Percentiles rank a stretch among this genome's conserved stretches.
Conservation (phyloP, 2,888 invertebrate species). For the Tenthredo scrophulariae region DNA sequence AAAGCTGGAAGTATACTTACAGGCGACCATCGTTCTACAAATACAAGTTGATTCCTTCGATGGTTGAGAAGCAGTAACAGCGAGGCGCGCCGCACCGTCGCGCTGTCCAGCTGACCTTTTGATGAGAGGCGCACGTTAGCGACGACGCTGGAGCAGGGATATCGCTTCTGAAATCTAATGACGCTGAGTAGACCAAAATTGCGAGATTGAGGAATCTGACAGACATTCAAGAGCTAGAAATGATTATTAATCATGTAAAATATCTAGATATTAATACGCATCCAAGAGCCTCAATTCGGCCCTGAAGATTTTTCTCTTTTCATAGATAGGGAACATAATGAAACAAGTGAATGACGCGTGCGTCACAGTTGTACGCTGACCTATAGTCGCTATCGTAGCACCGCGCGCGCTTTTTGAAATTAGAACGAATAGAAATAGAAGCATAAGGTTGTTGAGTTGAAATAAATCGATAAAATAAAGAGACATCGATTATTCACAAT, state of each 20-base stretch:
- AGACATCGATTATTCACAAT: neutral
- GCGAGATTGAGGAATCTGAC: neutral
- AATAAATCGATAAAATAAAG: neutral
- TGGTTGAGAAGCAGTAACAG: conserved; percentile 16
- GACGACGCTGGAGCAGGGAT: neutral
- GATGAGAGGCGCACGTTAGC: neutral
- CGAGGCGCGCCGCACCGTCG: neutral
- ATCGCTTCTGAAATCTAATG: neutral
- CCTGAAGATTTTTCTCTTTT: neutral
- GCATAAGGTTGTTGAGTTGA: neutral
- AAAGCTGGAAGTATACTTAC: conserved; percentile 49
- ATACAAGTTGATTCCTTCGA: conserved; percentile 44
- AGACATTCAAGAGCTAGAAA: neutral
- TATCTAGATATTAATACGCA: neutral
- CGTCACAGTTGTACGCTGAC: neutral
- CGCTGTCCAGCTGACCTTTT: neutral
- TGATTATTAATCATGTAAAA: neutral
- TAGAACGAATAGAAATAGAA: neutral
- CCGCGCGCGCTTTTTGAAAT: neutral
- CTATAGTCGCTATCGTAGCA: neutral
- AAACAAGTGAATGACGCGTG: neutral
- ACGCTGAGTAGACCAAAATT: neutral
- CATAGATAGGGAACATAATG: neutral
- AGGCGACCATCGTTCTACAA: conserved; percentile 51
- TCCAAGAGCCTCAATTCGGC: neutral